Percentiles rank a stretch among this genome's conserved stretches.
Evolutionary conservation across 2,113 vertebrate species (phyloP).

Genomic region (Paratilapia polleni): DNA sequence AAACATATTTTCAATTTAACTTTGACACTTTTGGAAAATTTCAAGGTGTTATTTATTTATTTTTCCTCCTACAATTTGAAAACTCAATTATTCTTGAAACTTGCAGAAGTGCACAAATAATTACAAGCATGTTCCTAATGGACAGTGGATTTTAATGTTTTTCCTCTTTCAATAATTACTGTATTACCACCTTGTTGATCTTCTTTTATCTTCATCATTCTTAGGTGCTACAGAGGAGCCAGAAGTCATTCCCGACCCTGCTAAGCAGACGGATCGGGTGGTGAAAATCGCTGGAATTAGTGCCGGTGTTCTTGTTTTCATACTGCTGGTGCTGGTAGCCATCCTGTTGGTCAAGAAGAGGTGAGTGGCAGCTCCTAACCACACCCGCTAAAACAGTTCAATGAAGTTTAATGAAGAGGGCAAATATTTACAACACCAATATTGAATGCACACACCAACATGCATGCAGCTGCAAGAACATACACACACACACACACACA

Average conservation of each 20-base stretch:
- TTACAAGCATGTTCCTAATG: not conserved
- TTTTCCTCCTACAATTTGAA: not conserved
- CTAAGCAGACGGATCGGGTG: conserved; percentile 95
- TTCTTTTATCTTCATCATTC: conserved; percentile 49
- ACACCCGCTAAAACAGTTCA: not conserved
- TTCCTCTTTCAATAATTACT: not conserved
- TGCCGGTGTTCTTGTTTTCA: conserved; percentile 93
- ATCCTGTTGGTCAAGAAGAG: conserved; percentile 96
- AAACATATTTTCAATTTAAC: not conserved
- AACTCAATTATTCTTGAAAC: not conserved
- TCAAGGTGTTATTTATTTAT: not conserved
- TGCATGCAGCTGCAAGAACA: conserved; percentile 16
- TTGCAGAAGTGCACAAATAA: not conserved
- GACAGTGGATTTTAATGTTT: not conserved
- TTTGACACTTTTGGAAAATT: not conserved
- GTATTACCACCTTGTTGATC: not conserved
- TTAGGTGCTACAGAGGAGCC: conserved; percentile 96
- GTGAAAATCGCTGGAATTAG: conserved; percentile 99
- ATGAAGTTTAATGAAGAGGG: not conserved
- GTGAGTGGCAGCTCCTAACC: conserved; percentile 78
- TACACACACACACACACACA: conserved; percentile 37
- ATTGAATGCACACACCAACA: conserved; percentile 12
- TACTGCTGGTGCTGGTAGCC: conserved; percentile 94
- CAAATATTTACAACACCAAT: not conserved
- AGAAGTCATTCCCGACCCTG: conserved; percentile 95